A percentile compares a stretch with the other conserved stretches of the same genome.
phyloP scores from a whole-genome alignment of 1,140 invertebrate species.

The Philopotamus ludificatus region DNA sequence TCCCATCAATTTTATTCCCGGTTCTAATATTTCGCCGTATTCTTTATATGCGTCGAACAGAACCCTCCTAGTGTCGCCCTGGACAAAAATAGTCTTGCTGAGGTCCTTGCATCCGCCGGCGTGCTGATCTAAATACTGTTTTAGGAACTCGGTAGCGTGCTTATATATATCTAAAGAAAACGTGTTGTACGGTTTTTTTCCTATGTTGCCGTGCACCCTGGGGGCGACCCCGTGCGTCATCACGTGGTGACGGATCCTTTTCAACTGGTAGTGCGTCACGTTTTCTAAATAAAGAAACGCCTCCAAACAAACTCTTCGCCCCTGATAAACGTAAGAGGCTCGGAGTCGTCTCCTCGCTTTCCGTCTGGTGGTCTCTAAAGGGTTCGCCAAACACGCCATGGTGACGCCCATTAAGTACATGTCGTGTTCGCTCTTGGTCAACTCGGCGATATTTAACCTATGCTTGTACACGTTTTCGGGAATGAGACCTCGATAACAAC shows the following conservation, averaged over 20 bases:
- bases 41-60: conserved; percentile 72
- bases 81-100: conserved; percentile 60
- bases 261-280: conserved; percentile 77
- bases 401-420: conserved; percentile 80
- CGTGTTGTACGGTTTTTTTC: conserved; percentile 79
- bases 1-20: conserved; percentile 71
- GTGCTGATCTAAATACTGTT: conserved; percentile 67
- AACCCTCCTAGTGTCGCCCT: conserved; percentile 70
- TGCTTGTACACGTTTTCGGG: conserved; percentile 73
- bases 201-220: conserved; percentile 74
- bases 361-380: conserved; percentile 68
- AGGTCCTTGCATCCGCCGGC: conserved; percentile 51
- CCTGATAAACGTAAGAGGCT: conserved; percentile 74
- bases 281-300: conserved; percentile 79
- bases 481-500: conserved; percentile 70
- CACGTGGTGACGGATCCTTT: conserved; percentile 74
- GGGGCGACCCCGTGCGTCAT: conserved; percentile 76
- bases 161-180: conserved; percentile 76
- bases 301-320: conserved; percentile 72
- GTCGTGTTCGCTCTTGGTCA: conserved; percentile 72
- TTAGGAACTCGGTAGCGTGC: conserved; percentile 73
- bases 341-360: conserved; percentile 70
- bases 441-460: conserved; percentile 73
- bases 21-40: conserved; percentile 66
- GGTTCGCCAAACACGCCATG: conserved; percentile 75